A percentile compares a stretch with the other conserved stretches of the same genome.
Conservation (phyloP, 2,888 invertebrate species). For the Acleris laterana region DNA sequence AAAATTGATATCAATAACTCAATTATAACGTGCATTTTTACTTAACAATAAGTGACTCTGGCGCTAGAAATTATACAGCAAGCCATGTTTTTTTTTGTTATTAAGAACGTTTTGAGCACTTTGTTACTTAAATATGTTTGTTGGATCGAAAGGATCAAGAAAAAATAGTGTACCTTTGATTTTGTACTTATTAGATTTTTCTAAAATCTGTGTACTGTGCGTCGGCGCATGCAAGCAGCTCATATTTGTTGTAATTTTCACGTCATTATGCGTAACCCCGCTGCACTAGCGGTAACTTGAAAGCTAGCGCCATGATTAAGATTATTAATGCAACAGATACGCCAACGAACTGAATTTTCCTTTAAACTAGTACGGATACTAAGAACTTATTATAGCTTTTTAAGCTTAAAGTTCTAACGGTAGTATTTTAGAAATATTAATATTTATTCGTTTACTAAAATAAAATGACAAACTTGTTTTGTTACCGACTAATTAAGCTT, state of each 20-base stretch:
- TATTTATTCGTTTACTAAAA: not conserved
- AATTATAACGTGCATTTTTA: too few species aligned
- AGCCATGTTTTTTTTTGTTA: too few species aligned
- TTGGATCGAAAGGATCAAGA: too few species aligned
- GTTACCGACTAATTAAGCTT: slow-evolving; percentile 6
- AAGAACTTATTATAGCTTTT: not conserved
- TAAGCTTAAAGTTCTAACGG: not conserved
- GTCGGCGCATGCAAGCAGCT: slow-evolving; percentile 53
- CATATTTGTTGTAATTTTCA: slow-evolving; percentile 76
- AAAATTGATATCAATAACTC: too few species aligned
- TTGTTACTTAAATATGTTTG: too few species aligned
- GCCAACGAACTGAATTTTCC: slow-evolving; percentile 24
- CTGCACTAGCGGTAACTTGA: slow-evolving; percentile 62
- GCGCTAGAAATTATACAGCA: too few species aligned
- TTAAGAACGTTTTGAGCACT: too few species aligned
- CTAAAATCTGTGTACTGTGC: slow-evolving; percentile 56
- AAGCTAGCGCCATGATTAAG: slow-evolving; percentile 62
- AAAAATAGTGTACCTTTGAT: not conserved
- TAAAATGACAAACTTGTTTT: slow-evolving; percentile 9
- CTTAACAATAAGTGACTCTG: too few species aligned
- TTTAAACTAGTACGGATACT: not conserved
- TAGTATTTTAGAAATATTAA: not conserved
- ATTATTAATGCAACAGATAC: slow-evolving; percentile 42
- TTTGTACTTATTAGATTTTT: not conserved
- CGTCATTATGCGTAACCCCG: slow-evolving; percentile 69